Conservation (phyloP, 2,888 invertebrate genomes). For the Hirtodrosophila confusa region DNA sequence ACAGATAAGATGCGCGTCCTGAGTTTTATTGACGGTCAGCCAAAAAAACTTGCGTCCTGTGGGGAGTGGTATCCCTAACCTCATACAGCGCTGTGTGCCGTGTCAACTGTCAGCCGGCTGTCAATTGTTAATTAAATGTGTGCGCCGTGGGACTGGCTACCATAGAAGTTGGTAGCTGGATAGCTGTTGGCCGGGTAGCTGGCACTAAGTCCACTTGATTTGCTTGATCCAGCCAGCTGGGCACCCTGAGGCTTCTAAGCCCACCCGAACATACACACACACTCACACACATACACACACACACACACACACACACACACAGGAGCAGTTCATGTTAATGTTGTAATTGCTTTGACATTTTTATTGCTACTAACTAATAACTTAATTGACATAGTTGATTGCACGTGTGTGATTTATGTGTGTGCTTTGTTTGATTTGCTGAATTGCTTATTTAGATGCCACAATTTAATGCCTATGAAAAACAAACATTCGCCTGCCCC, state of each 20-base stretch:
- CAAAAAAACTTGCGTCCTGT: conserved; percentile 1
- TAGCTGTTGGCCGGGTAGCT: conserved; percentile 25
- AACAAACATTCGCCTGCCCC: conserved; percentile 9
- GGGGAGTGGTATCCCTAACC: neutral
- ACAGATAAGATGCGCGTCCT: conserved; percentile 47
- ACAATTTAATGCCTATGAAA: conserved; percentile 21
- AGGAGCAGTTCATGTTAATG: conserved; percentile 39
- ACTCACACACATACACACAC: conserved; percentile 9
- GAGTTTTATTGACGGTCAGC: conserved; percentile 69
- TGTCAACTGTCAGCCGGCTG: conserved; percentile 67
- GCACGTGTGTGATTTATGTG: conserved; percentile 20
- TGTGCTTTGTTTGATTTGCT: conserved; percentile 5
- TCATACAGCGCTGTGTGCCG: conserved; percentile 16
- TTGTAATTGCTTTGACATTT: conserved; percentile 63
- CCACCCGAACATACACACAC: conserved; percentile 7
- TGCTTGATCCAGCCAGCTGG: conserved; percentile 30
- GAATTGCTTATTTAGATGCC: conserved; percentile 27
- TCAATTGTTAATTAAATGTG: conserved; percentile 75
- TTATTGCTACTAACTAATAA: conserved; percentile 70
- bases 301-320: conserved; percentile 1
- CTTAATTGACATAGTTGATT: conserved; percentile 64
- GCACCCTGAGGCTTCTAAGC: neutral
- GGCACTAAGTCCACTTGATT: conserved; percentile 66
- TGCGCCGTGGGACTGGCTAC: neutral
- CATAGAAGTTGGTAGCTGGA: too few species aligned